Conservation (phyloP, 2,113 vertebrate species). For the Bubalus kerabau region DNA sequence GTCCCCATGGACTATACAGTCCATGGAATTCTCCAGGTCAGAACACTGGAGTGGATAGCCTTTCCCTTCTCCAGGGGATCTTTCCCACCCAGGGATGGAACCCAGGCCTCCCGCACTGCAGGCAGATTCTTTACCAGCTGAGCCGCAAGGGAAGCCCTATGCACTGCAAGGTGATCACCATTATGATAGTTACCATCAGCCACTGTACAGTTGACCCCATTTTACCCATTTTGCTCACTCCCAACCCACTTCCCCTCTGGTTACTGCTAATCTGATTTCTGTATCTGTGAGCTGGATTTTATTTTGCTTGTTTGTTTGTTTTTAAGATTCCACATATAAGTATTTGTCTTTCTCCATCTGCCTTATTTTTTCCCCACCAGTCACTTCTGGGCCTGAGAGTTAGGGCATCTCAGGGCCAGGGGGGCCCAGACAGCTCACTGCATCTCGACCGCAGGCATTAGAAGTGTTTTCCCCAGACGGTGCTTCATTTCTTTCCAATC, state of each 20-base stretch:
- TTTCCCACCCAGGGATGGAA: background rate
- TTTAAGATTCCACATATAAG: background rate
- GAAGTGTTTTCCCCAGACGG: background rate
- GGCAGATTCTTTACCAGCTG: background rate
- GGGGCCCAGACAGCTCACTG: background rate
- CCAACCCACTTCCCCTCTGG: background rate
- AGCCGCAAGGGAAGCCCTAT: background rate
- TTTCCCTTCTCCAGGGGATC: background rate
- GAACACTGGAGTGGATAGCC: background rate
- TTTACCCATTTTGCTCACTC: background rate
- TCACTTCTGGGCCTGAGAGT: background rate
- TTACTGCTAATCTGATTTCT: background rate
- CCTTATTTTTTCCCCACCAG: background rate
- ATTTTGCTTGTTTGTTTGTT: background rate
- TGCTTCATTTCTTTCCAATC: background rate
- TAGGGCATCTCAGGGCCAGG: background rate
- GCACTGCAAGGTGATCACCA: background rate
- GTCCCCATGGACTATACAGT: background rate
- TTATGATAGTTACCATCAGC: background rate
- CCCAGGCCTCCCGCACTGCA: background rate
- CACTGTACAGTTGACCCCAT: background rate
- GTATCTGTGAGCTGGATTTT: background rate
- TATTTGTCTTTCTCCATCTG: background rate
- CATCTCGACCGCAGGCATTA: fast-evolving
- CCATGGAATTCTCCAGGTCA: background rate